Percentiles rank a stretch among this genome's conserved stretches.
Conservation (phyloP, 2,113 vertebrate species). For the Ia io region DNA sequence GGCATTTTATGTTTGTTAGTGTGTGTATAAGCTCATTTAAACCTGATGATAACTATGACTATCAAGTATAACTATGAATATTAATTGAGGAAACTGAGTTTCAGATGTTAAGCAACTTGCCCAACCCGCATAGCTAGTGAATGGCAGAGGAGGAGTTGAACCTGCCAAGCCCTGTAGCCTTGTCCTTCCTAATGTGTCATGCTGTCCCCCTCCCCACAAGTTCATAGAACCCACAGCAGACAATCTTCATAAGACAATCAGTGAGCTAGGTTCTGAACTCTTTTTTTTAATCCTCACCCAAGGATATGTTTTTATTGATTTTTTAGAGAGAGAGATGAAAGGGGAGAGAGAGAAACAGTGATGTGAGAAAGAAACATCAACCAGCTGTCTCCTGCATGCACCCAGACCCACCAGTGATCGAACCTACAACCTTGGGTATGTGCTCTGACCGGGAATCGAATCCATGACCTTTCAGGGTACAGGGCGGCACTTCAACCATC, state of each 20-base stretch:
- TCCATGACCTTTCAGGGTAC: not conserved
- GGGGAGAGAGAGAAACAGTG: not conserved
- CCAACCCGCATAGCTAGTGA: not conserved
- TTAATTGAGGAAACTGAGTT: slow-evolving; percentile 42
- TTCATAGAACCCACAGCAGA: not conserved
- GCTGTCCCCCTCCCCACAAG: not conserved
- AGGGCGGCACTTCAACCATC: not conserved
- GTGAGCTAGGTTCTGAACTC: not conserved
- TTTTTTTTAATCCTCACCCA: not conserved
- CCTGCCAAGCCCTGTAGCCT: not conserved
- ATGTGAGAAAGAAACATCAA: not conserved
- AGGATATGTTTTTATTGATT: not conserved
- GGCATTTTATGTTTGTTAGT: not conserved
- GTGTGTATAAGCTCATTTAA: not conserved
- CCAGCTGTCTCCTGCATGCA: not conserved
- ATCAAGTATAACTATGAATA: not conserved
- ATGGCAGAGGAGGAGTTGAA: not conserved
- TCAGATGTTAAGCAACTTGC: not conserved
- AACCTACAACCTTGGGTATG: not conserved
- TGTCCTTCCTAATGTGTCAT: not conserved
- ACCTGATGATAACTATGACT: not conserved
- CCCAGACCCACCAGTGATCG: not conserved
- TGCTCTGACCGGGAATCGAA: not conserved
- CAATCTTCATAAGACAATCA: not conserved
- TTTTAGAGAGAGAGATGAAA: not conserved